These are phyloP conservation scores for Epinotia demarniana DNA, from an alignment of 2,888 invertebrate species.

Conservation along the genomic window DNA sequence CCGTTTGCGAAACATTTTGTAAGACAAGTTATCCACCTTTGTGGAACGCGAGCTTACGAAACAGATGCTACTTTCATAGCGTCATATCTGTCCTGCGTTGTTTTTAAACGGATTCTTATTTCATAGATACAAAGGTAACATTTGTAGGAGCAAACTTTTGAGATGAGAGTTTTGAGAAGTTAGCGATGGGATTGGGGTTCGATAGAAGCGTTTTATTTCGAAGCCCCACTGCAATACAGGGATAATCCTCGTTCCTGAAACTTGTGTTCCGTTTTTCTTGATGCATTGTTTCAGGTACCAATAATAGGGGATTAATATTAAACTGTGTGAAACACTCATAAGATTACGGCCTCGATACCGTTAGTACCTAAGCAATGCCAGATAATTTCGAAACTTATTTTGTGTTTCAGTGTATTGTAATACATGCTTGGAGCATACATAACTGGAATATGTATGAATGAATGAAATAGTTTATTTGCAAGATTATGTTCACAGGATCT, in stretches of 20 bases:
- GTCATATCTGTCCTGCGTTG: not conserved
- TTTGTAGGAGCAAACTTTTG: not conserved
- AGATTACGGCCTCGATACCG: conserved; percentile 14
- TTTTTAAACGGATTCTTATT: not conserved
- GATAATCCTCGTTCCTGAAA: conserved; percentile 41
- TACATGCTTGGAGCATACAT: no score
- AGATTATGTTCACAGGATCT: no score
- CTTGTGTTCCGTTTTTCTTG: conserved; percentile 38
- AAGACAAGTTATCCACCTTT: conserved; percentile 44
- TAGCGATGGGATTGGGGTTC: conserved; percentile 21
- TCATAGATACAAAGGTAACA: no score
- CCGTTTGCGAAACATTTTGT: conserved; percentile 38
- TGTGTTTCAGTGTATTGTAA: no score
- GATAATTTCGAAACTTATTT: not conserved
- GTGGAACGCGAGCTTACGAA: conserved; percentile 27
- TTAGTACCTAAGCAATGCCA: conserved; percentile 7
- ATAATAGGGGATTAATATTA: conserved; percentile 29
- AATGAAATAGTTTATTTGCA: no score
- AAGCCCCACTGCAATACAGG: conserved; percentile 36
- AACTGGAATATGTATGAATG: no score
- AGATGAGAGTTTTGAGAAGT: not conserved
- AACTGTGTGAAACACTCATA: conserved; percentile 16
- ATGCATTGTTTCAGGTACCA: conserved; percentile 27
- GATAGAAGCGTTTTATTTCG: conserved; percentile 42
- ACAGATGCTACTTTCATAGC: not conserved